A percentile compares a stretch with the other conserved stretches of the same genome.
Evolutionary conservation across 2,888 invertebrate genomes (phyloP).

Genomic region (Idaea straminata): DNA sequence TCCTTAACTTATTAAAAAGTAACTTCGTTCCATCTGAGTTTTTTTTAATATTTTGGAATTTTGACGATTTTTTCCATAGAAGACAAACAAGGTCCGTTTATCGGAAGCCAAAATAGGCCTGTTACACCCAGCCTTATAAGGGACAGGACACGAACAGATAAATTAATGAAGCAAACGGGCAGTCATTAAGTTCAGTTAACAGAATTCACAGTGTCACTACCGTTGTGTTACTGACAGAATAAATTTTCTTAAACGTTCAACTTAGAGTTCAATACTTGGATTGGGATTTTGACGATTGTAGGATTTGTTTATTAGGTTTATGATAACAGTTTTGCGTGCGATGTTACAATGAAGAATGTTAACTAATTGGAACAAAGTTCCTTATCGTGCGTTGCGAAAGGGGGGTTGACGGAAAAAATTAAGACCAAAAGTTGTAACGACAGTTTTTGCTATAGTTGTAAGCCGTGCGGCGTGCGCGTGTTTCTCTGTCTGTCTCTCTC

Average conservation of each 20-base stretch:
- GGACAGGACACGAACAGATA: constrained; percentile 36
- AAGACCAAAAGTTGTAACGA: too few relatives aligned
- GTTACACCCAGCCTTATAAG: not conserved
- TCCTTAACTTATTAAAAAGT: too few relatives aligned
- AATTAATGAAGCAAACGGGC: constrained; percentile 57
- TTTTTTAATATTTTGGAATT: too few relatives aligned
- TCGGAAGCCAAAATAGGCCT: not conserved
- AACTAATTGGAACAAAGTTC: too few relatives aligned
- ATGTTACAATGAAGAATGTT: constrained; percentile 3
- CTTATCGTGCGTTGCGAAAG: too few relatives aligned
- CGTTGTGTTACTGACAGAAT: constrained; percentile 48
- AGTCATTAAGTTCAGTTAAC: constrained; percentile 58
- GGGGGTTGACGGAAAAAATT: too few relatives aligned
- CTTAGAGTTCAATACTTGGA: constrained; percentile 21
- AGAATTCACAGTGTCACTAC: constrained; percentile 47
- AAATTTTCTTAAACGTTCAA: constrained; percentile 50
- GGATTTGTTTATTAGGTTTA: not conserved
- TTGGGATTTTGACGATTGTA: constrained; percentile 6
- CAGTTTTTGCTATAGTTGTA: too few relatives aligned
- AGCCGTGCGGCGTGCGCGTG: too few relatives aligned
- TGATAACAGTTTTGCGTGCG: constrained; percentile 7
- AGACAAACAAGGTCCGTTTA: not conserved
- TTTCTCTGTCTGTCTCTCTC: too few relatives aligned
- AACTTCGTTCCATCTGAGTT: too few relatives aligned
- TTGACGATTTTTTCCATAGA: too few relatives aligned